Evolutionary conservation across 2,797 vertebrate species (phyloP), one percentile per base, ranked within the genome.

Genomic region (Cephalopachus bancanus): DNA sequence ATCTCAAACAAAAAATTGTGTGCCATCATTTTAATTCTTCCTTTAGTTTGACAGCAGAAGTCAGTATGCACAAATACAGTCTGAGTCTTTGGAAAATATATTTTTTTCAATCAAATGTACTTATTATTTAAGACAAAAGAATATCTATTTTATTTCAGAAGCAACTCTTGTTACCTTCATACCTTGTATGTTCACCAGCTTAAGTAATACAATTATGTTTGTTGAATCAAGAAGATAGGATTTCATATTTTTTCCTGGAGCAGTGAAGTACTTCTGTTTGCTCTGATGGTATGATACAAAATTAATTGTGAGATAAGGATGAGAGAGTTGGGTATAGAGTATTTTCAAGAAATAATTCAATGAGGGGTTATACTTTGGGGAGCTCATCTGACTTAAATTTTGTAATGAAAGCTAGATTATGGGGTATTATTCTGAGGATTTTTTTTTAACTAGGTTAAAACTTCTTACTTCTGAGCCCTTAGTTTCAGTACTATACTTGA

Each of bases 331-430:
- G 2, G 4, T 75, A 1, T 51, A 10, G 14, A 75, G 14, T 89
- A 24, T 85, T 93, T 87, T 95, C 44, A 55, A 87, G 75, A 71
- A 87, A 64, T 30, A 93, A 97, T 60, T 96, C 16, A 64, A 3
- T 80, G 81, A 94, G 20, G 57, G 83, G 8, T 83, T 92, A 55
- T 84, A 72, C 44, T 96, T 87, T 83, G 26, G 51, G 10, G 19
- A 96, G 15, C 49, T 67, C 10, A 17, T 85, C 57, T 83, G 44
- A 49, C 53, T 12, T 26, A 11, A 74, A 11, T 62, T 83, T 94
- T 93, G 10, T 4, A 67, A 80, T 17, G 33, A 12, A 26, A 90
- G 16, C 53, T 93, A 87, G 67, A 53, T 89, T 90, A 60, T 57
- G 10, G 22, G 26, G 51, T 83, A 80, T 75, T 88, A 93, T 95